phyloP scores from a whole-genome alignment of 2,113 vertebrate genomes.

The Ellobius talpinus region DNA sequence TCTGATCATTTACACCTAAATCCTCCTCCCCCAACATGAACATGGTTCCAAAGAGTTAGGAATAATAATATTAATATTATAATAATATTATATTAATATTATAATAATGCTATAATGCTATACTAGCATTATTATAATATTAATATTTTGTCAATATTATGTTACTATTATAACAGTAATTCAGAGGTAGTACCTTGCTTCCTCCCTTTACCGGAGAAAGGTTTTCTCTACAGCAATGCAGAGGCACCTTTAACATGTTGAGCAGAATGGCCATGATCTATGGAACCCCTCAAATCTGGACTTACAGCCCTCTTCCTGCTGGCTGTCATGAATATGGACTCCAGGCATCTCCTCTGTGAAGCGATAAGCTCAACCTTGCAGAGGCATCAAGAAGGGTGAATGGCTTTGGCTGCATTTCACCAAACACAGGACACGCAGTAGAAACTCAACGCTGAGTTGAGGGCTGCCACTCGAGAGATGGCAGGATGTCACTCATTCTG shows the following conservation, averaged over 20 bases:
- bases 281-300: not conserved
- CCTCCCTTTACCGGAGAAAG: not conserved
- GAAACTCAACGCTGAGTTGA: not conserved
- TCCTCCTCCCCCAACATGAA: not conserved
- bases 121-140: not conserved
- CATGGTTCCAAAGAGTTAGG: not conserved
- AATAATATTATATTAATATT: no score
- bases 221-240: not conserved
- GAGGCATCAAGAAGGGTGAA: not conserved
- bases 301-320: not conserved
- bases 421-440: not conserved
- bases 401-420: not conserved
- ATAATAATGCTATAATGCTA: not conserved
- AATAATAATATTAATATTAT: not conserved
- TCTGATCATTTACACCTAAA: not conserved
- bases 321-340: fast-evolving
- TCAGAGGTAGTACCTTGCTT: not conserved
- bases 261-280: not conserved
- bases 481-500: not conserved
- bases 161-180: not conserved
- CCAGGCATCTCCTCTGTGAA: not conserved
- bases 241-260: not conserved
- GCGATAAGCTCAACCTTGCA: no score
- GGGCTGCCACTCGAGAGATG: not conserved
- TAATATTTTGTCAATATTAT: not conserved